Base-by-base conservation (phyloP, 64 coral and sea anemone genomes). In the Montipora efflorescens region DNA sequence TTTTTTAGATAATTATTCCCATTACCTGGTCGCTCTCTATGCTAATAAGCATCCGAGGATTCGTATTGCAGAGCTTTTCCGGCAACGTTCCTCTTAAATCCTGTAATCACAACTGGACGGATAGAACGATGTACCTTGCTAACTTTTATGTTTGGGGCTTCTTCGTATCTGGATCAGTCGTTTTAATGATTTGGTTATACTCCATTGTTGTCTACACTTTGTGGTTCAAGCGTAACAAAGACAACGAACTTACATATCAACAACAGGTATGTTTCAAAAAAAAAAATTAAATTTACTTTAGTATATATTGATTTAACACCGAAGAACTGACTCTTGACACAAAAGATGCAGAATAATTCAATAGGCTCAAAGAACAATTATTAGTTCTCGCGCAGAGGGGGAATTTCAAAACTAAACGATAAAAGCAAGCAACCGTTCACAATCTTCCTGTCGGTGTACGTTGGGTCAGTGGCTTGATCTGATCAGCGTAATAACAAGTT, bases 131-230 rank as follows among this genome's bases (percentile, higher is more conserved):
- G 14, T 50, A 67, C 62, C 81, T 81, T 16, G 67, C 25, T 2
- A 67, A 81, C 57, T 49, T 58, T 13, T 13, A 45, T 28, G 10
- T 81, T 9, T 80, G 69, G 18, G 48, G 67, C 15, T 44, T 81
- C 46, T 58, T 91, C 19, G 89, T 77, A 11, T 15, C 79, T 12
- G 67, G 81, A 19, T 79, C 89, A 4, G 21, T 69, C 9, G 8
- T 48, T 0, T 19, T 45, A 4, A 91, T 91, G 89, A 47, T 46
- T 36, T 4, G 43, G 7, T 75, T 91, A 4, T 91, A 91, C 47
- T 81, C 89, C 61, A 81, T 77, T 55, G 77, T 91, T n/a, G 46
- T 91, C 4, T 79, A 91, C n/a, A 71, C 68, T 8, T 71, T 91
- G 9, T 91, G 89, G 89, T 23, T 81, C 58, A 91, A 81, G 45